Percentiles rank a stretch among this genome's conserved stretches.
phyloP scores from a whole-genome alignment of 2,888 invertebrate species.

The Agrotis ipsilon region DNA sequence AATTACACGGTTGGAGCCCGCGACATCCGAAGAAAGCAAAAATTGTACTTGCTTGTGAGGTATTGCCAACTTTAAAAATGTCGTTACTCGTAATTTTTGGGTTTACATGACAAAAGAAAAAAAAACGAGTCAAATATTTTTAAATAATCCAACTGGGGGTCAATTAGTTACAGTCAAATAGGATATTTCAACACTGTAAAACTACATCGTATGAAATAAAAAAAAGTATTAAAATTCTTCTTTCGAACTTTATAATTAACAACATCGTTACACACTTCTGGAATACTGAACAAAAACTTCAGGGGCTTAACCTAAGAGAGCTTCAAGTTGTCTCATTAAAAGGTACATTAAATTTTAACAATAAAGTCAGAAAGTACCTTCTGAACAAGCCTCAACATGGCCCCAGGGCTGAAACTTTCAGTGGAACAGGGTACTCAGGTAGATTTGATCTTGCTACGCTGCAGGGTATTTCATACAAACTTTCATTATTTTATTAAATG shows the following conservation, averaged over 20 bases:
- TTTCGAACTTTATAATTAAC: background rate
- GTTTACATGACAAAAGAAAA: no score
- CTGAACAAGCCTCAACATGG: slow-evolving; percentile 31
- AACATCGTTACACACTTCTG: background rate
- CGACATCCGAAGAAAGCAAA: no score
- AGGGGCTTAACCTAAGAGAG: slow-evolving; percentile 12
- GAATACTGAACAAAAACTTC: slow-evolving; percentile 20
- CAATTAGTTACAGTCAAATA: no score
- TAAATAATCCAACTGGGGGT: no score
- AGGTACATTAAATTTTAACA: slow-evolving; percentile 39
- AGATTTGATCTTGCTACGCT: slow-evolving; percentile 14
- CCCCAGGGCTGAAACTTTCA: slow-evolving; percentile 50
- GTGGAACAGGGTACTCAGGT: slow-evolving; percentile 10
- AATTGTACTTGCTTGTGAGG: no score
- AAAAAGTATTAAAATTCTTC: background rate
- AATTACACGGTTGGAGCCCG: no score
- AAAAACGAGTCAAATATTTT: no score
- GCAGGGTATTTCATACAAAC: no score
- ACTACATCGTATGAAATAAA: background rate
- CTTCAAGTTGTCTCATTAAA: slow-evolving; percentile 51
- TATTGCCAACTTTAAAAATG: no score
- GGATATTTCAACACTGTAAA: no score
- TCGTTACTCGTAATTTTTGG: no score
- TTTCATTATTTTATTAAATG: no score
- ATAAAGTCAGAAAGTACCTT: slow-evolving; percentile 16